These are phyloP conservation scores for Thermophis baileyi DNA, from an alignment of 2,113 vertebrate genomes.

Conservation along the genomic window DNA sequence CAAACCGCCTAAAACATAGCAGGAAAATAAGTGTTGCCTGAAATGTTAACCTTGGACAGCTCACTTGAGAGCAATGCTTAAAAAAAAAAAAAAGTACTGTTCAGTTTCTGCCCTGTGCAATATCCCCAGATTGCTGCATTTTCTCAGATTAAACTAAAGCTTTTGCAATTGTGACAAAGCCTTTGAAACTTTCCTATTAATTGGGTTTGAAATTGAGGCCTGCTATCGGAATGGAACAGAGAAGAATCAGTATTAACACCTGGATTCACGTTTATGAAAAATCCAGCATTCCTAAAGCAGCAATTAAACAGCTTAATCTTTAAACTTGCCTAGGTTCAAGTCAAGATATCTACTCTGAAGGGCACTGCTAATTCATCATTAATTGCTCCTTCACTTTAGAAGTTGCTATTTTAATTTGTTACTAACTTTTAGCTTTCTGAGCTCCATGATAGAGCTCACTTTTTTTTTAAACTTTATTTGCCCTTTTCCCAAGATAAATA, in stretches of 20 bases:
- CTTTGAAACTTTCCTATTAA: conserved; percentile 48
- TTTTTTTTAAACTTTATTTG: conserved; percentile 37
- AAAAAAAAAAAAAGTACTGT: background rate
- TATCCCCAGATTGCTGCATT: conserved; percentile 14
- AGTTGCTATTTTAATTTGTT: conserved; percentile 53
- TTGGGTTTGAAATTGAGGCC: conserved; percentile 49
- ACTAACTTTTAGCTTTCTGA: conserved; percentile 38
- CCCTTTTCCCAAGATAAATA: conserved; percentile 23
- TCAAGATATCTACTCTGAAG: conserved; percentile 56
- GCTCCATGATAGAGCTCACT: conserved; percentile 33
- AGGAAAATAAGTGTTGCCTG: background rate
- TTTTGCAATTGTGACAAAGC: background rate
- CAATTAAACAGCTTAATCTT: conserved; percentile 61
- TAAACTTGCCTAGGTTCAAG: conserved; percentile 54
- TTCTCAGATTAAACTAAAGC: conserved; percentile 50
- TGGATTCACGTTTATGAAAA: conserved; percentile 41
- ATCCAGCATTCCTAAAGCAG: conserved; percentile 52
- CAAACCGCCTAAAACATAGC: background rate
- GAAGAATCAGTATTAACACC: conserved; percentile 56
- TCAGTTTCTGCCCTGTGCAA: conserved; percentile 1
- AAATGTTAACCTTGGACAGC: conserved; percentile 22
- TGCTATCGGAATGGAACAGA: conserved; percentile 57
- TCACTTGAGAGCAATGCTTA: background rate
- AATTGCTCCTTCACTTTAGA: conserved; percentile 46
- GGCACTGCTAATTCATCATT: conserved; percentile 55